Percentiles rank a stretch among this genome's conserved stretches.
phyloP scores from a whole-genome alignment of 2,888 invertebrate genomes.

The Synanthedon andrenaeformis region DNA sequence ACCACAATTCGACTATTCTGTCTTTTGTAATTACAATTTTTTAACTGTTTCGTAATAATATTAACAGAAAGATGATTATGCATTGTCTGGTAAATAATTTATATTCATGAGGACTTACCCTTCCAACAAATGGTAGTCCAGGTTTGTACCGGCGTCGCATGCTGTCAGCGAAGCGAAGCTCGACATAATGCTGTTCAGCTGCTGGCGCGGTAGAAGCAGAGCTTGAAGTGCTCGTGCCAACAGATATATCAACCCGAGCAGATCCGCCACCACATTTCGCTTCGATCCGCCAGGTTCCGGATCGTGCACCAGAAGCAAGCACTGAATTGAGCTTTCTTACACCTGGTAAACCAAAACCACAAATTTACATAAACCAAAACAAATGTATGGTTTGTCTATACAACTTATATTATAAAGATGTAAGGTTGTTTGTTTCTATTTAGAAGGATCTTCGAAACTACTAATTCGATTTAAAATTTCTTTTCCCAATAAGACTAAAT shows the following conservation, averaged over 20 bases:
- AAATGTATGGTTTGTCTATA: no score
- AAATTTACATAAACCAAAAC: neutral
- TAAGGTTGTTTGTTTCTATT: no score
- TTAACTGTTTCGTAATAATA: no score
- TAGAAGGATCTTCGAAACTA: no score
- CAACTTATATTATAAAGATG: no score
- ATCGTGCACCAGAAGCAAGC: slow-evolving; percentile 65
- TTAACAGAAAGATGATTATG: no score
- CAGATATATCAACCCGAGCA: slow-evolving; percentile 68
- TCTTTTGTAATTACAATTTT: no score
- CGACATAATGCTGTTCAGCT: slow-evolving; percentile 76
- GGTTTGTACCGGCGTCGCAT: slow-evolving; percentile 76
- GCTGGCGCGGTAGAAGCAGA: slow-evolving; percentile 70
- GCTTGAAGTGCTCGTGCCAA: slow-evolving; percentile 50
- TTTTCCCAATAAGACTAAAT: no score
- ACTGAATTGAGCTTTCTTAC: slow-evolving; percentile 69
- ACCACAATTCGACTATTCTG: no score
- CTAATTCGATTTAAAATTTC: no score
- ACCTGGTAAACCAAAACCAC: slow-evolving; percentile 42
- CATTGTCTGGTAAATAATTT: neutral
- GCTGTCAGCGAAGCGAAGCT: slow-evolving; percentile 73
- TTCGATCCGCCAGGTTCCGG: slow-evolving; percentile 72
- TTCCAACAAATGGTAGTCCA: slow-evolving; percentile 74
- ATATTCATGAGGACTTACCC: slow-evolving; percentile 46
- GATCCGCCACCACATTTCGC: slow-evolving; percentile 63